A percentile compares a stretch with the other conserved stretches of the same genome.
Conservation (phyloP, 2,797 vertebrate species). For the Hyperoplus lanceolatus region DNA sequence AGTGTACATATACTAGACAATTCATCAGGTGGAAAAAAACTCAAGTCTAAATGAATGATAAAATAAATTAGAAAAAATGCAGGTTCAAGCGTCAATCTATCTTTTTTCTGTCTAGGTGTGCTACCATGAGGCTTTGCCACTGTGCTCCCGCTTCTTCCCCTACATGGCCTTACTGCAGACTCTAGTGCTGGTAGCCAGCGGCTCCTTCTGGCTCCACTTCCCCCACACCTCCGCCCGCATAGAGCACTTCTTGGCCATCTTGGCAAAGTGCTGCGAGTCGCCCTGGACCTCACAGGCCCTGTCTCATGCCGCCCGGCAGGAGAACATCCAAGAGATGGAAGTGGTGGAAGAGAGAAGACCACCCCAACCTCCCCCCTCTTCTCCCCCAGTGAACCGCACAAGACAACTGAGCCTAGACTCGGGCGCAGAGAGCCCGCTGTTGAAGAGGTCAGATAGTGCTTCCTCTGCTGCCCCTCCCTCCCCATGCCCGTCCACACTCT, state of each 20-base stretch:
- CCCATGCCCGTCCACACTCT: slow-evolving; percentile 72
- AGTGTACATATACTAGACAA: neutral
- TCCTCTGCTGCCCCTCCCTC: slow-evolving; percentile 65
- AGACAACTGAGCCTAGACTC: slow-evolving; percentile 75
- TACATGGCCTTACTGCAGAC: slow-evolving; percentile 87
- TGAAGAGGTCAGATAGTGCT: slow-evolving; percentile 58
- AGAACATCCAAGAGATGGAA: slow-evolving; percentile 61
- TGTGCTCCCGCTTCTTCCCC: slow-evolving; percentile 88
- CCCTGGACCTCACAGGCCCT: slow-evolving; percentile 89
- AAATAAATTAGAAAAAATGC: neutral
- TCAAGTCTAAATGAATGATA: no score
- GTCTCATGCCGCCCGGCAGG: slow-evolving; percentile 84
- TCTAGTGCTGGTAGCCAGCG: slow-evolving; percentile 85
- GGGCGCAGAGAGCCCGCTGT: slow-evolving; percentile 74
- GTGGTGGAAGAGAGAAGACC: slow-evolving; percentile 20
- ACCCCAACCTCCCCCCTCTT: neutral
- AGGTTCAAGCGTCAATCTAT: neutral
- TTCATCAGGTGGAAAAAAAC: no score
- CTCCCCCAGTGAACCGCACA: slow-evolving; percentile 3
- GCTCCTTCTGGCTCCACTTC: slow-evolving; percentile 91
- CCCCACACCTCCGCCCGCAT: slow-evolving; percentile 89
- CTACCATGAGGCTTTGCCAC: slow-evolving; percentile 87
- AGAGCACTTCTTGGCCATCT: slow-evolving; percentile 88
- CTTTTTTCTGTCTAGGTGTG: slow-evolving; percentile 76
- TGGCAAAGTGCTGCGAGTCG: slow-evolving; percentile 89